Evolutionary conservation across 2,797 vertebrate genomes (phyloP), one percentile per base, ranked within the genome.

Genomic region (Otus scops): DNA sequence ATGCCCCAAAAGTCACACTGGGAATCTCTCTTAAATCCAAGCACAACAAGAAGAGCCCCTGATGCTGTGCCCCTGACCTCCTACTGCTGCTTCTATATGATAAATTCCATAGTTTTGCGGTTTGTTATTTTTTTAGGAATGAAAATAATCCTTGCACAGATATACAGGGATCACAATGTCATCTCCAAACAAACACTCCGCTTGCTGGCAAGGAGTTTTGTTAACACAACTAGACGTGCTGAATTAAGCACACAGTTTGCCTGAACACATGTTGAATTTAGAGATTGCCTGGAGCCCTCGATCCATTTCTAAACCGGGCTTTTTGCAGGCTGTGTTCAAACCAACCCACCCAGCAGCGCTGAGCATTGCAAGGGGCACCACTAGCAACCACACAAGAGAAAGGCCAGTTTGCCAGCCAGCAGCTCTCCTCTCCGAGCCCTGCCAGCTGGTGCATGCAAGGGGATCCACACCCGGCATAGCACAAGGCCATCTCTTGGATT

Each of bases 21-120:
- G 69, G 74, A 90, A 63, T 36, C 54, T 69, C 53, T 68, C 59
- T 70, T 41, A 51, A 13, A 88, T 91, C 88, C 93, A 97, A 93
- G 75, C 28, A 81, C 73, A 86, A 92, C 76, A 88, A 94, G 41
- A 23, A 1, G 87, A 87, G 45, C 71, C 87, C 77, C 34, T 2
- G 6, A 11, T 28, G 63, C 75, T 60, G 51, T 21, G 64, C 64
- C 77, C 51, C 80, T 24, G 65, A 45, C 69, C 85, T 43, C 57
- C 70, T 53, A 21, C 88, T 82, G 83, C 36, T 67, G 51, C 75
- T 88, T 64, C 92, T 87, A 53, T 75, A 85, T 4, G 45, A 92
- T 82, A 61, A 82, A 95, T 90, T 73, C 83, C 63, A 48, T 23
- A 13, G 38, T 19, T 70, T 3, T 30, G 26, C 7, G 32, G 38